Conservation (phyloP, 2,113 vertebrate species). For the Corythoichthys haematopterus region DNA sequence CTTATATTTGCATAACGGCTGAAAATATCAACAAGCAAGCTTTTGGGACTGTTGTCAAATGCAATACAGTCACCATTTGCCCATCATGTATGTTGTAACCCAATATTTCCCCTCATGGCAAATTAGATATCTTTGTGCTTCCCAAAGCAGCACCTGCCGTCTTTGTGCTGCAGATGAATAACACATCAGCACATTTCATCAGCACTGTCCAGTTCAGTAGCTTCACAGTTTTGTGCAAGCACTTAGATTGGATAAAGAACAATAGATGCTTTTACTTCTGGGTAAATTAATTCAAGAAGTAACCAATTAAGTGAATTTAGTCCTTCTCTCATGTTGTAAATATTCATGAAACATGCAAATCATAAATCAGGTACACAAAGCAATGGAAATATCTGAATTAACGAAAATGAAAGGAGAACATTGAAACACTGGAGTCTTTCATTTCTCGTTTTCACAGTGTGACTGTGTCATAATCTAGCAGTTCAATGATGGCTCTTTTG, state of each 20-base stretch:
- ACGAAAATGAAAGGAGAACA: conserved; percentile 22
- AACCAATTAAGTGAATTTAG: conserved; percentile 7
- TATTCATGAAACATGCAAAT: conserved; percentile 17
- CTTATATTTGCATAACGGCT: conserved; percentile 24
- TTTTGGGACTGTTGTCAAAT: conserved; percentile 28
- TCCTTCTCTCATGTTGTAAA: background rate
- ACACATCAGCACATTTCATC: background rate
- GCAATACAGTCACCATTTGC: conserved; percentile 36
- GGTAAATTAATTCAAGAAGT: background rate
- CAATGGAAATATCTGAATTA: conserved; percentile 6
- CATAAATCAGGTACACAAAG: conserved; percentile 7
- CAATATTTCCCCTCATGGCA: conserved; percentile 10
- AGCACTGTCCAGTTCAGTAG: background rate
- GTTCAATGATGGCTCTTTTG: background rate
- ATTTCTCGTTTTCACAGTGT: background rate
- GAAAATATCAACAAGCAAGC: conserved; percentile 40
- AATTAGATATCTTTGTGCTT: conserved; percentile 16
- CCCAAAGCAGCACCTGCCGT: conserved; percentile 24
- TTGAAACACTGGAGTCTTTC: background rate
- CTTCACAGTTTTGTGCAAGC: background rate
- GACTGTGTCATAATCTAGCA: background rate
- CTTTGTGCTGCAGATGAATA: conserved; percentile 7
- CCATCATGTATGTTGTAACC: conserved; percentile 23
- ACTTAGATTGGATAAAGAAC: background rate
- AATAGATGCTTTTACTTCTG: background rate